Conservation (phyloP, 1,140 invertebrate species). For the Diploscapter pachys region DNA sequence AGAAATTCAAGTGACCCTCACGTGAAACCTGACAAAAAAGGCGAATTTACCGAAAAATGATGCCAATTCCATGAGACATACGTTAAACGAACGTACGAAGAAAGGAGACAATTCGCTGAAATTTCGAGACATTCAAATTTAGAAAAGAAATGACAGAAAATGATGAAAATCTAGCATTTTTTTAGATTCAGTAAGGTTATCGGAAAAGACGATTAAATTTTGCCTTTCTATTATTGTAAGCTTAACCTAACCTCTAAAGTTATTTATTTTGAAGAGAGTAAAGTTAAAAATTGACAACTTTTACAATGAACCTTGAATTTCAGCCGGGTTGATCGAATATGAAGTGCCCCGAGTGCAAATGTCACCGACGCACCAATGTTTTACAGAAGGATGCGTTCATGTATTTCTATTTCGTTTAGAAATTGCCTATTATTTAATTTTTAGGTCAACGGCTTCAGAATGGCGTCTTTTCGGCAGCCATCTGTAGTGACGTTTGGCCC, state of each 20-base stretch:
- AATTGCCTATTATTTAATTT: not conserved
- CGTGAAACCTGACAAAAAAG: no score
- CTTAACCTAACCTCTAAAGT: not conserved
- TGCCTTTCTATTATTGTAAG: not conserved
- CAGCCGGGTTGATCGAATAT: constrained; percentile 32
- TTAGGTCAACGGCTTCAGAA: constrained; percentile 34
- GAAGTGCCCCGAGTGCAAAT: constrained; percentile 31
- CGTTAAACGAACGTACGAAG: no score
- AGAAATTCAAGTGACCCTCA: no score
- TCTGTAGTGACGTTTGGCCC: constrained; percentile 30
- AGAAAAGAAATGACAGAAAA: not conserved
- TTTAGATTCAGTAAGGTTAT: not conserved
- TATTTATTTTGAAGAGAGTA: not conserved
- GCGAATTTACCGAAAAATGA: no score
- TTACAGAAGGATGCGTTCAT: constrained; percentile 40
- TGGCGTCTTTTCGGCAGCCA: constrained; percentile 38
- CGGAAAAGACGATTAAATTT: not conserved
- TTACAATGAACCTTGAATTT: constrained; percentile 4
- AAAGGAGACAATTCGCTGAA: not conserved
- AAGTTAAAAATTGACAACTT: not conserved
- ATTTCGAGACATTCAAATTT: not conserved
- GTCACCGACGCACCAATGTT: constrained; percentile 35
- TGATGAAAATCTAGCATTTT: not conserved
- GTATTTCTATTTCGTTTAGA: constrained; percentile 9
- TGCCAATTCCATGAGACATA: no score